A percentile compares a stretch with the other conserved stretches of the same genome.
These are phyloP conservation scores for Sebastiscus albofasciatus DNA, from an alignment of 2,797 vertebrate genomes.

Conservation along the genomic window DNA sequence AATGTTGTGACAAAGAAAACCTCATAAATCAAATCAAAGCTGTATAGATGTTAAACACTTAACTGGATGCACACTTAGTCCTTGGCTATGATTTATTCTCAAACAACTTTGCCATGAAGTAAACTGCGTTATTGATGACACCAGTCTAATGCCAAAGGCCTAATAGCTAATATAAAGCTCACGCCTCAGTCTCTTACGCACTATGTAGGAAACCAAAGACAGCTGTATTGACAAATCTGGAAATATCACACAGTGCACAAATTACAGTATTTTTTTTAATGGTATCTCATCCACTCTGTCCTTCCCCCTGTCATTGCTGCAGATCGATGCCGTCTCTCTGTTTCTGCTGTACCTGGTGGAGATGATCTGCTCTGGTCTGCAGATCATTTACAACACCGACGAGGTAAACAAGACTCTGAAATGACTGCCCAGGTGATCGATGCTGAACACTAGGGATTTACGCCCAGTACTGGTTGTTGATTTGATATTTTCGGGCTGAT, in stretches of 20 bases:
- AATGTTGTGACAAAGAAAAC: background rate
- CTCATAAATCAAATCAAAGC: background rate
- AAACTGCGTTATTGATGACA: constrained; percentile 27
- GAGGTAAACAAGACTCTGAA: constrained; percentile 85
- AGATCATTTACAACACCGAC: constrained; percentile 98
- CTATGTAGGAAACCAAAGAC: constrained; percentile 1
- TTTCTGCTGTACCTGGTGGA: constrained; percentile 97
- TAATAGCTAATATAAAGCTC: constrained; percentile 5
- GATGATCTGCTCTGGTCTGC: constrained; percentile 96
- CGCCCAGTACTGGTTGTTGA: background rate
- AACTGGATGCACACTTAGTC: background rate
- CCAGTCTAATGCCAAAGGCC: background rate
- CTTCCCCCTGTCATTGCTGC: constrained; percentile 27
- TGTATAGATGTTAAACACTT: background rate
- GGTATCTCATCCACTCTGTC: background rate
- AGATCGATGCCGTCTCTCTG: constrained; percentile 93
- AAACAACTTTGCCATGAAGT: background rate
- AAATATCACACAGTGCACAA: constrained; percentile 8
- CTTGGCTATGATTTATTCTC: constrained; percentile 5
- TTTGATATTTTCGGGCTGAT: constrained; percentile 14
- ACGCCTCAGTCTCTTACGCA: background rate
- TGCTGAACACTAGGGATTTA: constrained; percentile 17
- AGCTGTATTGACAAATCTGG: constrained; percentile 16
- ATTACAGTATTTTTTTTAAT: constrained; percentile 13
- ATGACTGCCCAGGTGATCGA: constrained; percentile 17